Evolutionary conservation across 2,113 vertebrate genomes (phyloP).

Genomic region (Bos indicus): DNA sequence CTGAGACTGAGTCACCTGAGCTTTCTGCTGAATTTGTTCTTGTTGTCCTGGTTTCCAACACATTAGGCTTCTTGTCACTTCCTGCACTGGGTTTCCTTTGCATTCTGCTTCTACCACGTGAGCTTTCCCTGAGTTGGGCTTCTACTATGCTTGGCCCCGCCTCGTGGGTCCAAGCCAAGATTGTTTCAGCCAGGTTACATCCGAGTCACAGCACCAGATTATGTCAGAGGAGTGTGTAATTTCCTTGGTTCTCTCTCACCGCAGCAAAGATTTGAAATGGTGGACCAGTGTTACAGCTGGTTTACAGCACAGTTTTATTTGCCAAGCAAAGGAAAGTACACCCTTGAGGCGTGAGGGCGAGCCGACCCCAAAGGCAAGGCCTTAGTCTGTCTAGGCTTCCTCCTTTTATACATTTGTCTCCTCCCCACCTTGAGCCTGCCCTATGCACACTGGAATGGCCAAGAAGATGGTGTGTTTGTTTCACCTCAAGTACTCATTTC

Average conservation of each 20-base stretch:
- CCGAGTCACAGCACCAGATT: neutral
- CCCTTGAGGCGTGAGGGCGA: rapidly evolving
- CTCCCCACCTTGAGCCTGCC: neutral
- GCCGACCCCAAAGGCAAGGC: neutral
- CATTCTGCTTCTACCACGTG: rapidly evolving
- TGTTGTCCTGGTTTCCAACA: neutral
- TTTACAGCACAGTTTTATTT: neutral
- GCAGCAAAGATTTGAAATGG: neutral
- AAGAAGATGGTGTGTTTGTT: neutral
- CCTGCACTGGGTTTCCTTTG: neutral
- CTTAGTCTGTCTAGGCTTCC: neutral
- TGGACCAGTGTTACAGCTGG: neutral
- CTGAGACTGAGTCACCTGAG: neutral
- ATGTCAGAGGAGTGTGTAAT: neutral
- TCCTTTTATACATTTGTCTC: neutral
- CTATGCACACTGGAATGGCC: neutral
- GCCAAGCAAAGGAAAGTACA: neutral
- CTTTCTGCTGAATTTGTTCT: neutral
- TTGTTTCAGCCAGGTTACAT: neutral
- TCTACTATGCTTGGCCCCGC: neutral
- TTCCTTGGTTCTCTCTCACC: neutral
- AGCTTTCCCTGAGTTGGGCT: neutral
- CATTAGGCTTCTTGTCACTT: neutral
- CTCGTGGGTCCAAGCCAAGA: neutral
- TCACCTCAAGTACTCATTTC: neutral